Evolutionary conservation across 2,797 vertebrate species (phyloP).

Genomic region (Semaprochilodus insignis): DNA sequence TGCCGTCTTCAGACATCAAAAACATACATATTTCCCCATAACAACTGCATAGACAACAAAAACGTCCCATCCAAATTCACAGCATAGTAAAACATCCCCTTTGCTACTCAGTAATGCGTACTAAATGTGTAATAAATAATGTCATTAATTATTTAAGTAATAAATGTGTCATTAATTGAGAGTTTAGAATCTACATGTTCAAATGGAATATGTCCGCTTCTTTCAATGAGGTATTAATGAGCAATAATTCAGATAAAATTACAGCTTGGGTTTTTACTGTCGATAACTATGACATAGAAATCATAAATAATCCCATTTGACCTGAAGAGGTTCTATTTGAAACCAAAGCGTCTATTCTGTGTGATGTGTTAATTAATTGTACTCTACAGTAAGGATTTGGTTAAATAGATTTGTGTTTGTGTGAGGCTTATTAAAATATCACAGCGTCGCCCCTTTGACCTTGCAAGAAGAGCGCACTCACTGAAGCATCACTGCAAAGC

Average conservation of each 20-base stretch:
- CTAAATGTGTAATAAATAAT: too few relatives aligned
- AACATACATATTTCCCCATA: too few relatives aligned
- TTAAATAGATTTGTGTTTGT: constrained; percentile 17
- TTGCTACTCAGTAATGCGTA: too few relatives aligned
- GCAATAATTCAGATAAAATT: neutral
- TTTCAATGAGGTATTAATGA: neutral
- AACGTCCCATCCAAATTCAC: too few relatives aligned
- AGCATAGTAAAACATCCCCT: too few relatives aligned
- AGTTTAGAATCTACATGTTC: neutral
- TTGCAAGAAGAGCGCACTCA: neutral
- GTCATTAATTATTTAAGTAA: too few relatives aligned
- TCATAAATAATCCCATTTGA: neutral
- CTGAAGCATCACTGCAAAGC: constrained; percentile 3
- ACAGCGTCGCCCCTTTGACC: neutral
- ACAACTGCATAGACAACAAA: too few relatives aligned
- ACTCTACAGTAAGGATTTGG: neutral
- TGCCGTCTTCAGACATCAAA: too few relatives aligned
- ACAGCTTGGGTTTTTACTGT: neutral
- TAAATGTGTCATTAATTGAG: neutral
- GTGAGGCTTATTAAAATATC: constrained; percentile 5
- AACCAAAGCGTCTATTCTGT: neutral
- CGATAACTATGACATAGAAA: neutral
- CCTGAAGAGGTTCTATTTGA: neutral
- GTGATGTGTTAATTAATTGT: neutral
- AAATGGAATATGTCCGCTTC: neutral